A percentile compares a stretch with the other conserved stretches of the same genome.
phyloP scores from a whole-genome alignment of 2,113 vertebrate species.

The Macrotis lagotis region DNA sequence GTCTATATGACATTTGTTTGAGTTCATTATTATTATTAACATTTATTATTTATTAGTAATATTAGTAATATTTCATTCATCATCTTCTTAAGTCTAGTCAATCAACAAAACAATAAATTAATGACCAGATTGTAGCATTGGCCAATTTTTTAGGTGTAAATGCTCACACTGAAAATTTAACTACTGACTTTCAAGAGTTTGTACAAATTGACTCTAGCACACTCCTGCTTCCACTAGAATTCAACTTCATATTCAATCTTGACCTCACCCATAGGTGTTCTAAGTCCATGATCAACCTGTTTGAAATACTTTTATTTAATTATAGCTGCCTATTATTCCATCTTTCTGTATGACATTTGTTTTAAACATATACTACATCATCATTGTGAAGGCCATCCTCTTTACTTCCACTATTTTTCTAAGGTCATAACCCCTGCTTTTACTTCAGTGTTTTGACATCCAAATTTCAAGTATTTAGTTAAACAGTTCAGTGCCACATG shows the following conservation, averaged over 20 bases:
- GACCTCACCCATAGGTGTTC: neutral
- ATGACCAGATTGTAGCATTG: neutral
- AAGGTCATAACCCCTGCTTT: neutral
- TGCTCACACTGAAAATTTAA: neutral
- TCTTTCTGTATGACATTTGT: neutral
- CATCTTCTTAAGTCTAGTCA: neutral
- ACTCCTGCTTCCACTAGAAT: neutral
- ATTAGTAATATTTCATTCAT: neutral
- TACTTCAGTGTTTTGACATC: neutral
- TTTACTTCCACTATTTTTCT: neutral
- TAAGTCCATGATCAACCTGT: neutral
- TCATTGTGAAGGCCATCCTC: neutral
- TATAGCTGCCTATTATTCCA: neutral
- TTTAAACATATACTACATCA: neutral
- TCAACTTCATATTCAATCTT: neutral
- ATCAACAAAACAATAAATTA: neutral
- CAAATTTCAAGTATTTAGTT: neutral
- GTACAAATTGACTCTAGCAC: neutral
- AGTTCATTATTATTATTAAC: neutral
- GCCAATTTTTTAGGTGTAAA: neutral
- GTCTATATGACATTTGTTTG: neutral
- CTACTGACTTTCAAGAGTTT: neutral
- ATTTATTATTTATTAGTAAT: too few species aligned
- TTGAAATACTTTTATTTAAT: neutral
- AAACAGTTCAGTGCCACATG: neutral